Percentiles rank a stretch among this genome's conserved stretches.
phyloP scores from a whole-genome alignment of 2,113 vertebrate species.

The Hyperoodon ampullatus region DNA sequence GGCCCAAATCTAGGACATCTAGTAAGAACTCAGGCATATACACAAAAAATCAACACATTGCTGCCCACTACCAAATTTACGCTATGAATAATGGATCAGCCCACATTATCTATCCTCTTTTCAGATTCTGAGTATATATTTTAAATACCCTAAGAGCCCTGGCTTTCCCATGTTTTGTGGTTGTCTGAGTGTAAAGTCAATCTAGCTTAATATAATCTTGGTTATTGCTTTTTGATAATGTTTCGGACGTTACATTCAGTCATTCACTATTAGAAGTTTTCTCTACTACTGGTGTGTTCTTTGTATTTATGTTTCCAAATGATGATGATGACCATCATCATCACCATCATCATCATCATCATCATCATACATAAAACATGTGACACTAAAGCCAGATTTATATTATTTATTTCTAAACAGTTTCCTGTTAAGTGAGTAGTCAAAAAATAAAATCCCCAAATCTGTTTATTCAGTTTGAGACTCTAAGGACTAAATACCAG shows the following conservation, averaged over 20 bases:
- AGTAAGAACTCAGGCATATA: neutral
- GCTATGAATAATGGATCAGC: neutral
- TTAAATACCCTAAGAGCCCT: neutral
- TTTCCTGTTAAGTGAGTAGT: neutral
- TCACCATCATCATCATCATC: neutral
- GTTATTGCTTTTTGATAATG: neutral
- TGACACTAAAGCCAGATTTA: neutral
- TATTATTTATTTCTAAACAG: slow-evolving; percentile 23
- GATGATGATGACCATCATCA: neutral
- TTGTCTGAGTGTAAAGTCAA: neutral
- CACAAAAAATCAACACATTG: neutral
- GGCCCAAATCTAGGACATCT: neutral
- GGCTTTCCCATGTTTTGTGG: neutral
- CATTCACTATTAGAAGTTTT: neutral
- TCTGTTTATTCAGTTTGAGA: neutral
- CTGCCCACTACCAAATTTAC: neutral
- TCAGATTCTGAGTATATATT: neutral
- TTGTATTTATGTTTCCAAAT: slow-evolving; percentile 24
- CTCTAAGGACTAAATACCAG: neutral
- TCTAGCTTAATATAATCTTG: neutral
- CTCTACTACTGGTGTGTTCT: neutral
- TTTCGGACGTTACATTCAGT: neutral
- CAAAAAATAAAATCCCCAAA: neutral
- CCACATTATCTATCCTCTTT: neutral
- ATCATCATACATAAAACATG: neutral